Evolutionary conservation across 1,140 invertebrate genomes (phyloP), one percentile per base, ranked within the genome.

Genomic region (Choristoneura fumiferana): DNA sequence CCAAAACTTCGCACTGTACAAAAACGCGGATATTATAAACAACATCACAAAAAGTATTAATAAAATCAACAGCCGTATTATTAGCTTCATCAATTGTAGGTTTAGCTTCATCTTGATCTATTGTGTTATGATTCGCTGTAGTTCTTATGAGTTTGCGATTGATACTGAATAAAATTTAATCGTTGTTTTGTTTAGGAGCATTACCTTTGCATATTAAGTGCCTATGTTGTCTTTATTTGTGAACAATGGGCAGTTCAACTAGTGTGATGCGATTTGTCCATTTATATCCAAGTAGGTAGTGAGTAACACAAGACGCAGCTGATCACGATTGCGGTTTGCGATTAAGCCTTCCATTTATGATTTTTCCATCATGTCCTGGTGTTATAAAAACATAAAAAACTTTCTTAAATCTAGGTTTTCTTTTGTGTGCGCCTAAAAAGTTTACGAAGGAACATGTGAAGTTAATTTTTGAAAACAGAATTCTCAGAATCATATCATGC

Each of bases 1-100:
- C 84, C 84, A 87, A 59, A 81, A 87, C 55, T 66, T 75, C 0
- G 69, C 60, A 63, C 83, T 86, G 39, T 84, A 87, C 13, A 87
- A 39, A 10, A 78, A 54, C 1, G 71, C 52, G 9, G 75, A 73
- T 62, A 87, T 70, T 36, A 87, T 65, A 22, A 77, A 78, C 14
- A 84, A 15, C 35, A 76, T 58, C 1, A 84, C 77, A 8, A 79
- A 69, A 10, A 86, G 39, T 53, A 87, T 83, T n/a, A 81, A 34
- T 38, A 83, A 15, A 35, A 81, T 73, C 22, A 84, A 58, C 14
- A 86, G 14, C 56, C 66, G 68, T 38, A 83, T 82, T 29, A 83
- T 64, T 12, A 83, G 18, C 64, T 77, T 80, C 14, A 78, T 60
- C 17, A 73, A 54, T 4, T 66, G 43, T 10, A 74, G 40, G 49